Conservation (phyloP, 2,113 vertebrate genomes). For the Elanoides forficatus region DNA sequence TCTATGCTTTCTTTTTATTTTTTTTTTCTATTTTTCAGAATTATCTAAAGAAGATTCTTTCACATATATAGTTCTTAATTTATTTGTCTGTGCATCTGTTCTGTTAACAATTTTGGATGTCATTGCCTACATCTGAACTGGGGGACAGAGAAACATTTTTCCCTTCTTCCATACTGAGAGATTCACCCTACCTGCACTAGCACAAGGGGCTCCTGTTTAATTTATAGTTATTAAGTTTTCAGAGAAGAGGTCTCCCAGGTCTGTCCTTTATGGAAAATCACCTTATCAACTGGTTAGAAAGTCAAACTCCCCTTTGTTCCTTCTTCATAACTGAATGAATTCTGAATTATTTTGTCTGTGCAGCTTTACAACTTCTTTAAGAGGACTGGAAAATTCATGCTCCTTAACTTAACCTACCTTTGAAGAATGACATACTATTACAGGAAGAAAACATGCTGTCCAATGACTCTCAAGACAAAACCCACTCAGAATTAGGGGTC, state of each 20-base stretch:
- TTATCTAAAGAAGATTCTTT: background rate
- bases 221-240: background rate
- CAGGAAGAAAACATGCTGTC: background rate
- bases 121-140: background rate
- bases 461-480: background rate
- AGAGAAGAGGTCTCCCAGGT: accelerated
- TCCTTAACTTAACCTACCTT: background rate
- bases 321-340: background rate
- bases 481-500: accelerated
- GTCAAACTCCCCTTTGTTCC: background rate
- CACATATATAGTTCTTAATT: background rate
- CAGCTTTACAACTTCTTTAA: background rate
- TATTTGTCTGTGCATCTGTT: background rate
- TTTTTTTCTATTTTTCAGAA: background rate
- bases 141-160: background rate
- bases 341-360: background rate
- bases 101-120: background rate
- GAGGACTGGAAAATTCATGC: background rate
- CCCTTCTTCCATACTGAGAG: background rate
- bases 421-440: background rate
- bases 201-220: background rate
- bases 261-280: background rate
- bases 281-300: background rate
- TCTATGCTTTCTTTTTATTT: background rate
- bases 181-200: background rate